Evolutionary conservation across 1,140 invertebrate genomes (phyloP).

Genomic region (Aphelenchoides fujianensis): DNA sequence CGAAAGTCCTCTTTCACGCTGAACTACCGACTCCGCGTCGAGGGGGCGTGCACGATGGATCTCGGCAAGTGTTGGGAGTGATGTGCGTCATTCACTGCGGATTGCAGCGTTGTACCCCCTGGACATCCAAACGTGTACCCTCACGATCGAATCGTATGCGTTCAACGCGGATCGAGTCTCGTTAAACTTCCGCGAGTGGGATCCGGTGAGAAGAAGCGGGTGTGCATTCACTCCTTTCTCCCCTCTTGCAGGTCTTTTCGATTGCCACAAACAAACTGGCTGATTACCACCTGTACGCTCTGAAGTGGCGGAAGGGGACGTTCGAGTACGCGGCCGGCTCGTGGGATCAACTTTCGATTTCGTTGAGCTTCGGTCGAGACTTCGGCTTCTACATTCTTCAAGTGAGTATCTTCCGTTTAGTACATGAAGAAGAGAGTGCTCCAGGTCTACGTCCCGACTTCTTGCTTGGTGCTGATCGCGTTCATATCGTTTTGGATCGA

Average conservation of each 20-base stretch:
- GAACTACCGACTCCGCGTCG: conserved; percentile 53
- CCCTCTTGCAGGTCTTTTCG: conserved; percentile 43
- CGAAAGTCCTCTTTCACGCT: conserved; percentile 30
- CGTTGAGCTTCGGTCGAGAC: conserved; percentile 63
- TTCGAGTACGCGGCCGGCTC: conserved; percentile 53
- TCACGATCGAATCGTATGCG: conserved; percentile 54
- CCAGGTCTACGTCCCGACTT: conserved; percentile 66
- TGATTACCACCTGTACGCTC: conserved; percentile 50
- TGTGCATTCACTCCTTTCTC: not conserved
- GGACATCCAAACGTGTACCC: conserved; percentile 51
- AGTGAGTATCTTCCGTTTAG: too few relatives aligned
- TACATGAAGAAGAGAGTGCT: too few relatives aligned
- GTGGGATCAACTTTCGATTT: conserved; percentile 59
- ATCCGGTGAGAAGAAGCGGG: conserved; percentile 29
- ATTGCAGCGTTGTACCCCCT: conserved; percentile 50
- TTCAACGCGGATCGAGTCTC: conserved; percentile 54
- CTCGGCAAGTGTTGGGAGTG: too few relatives aligned
- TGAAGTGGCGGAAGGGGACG: conserved; percentile 51
- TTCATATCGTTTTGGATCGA: conserved; percentile 67
- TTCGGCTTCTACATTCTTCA: conserved; percentile 65
- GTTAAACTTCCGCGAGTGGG: conserved; percentile 53
- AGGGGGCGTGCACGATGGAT: conserved; percentile 50
- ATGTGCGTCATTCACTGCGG: too few relatives aligned
- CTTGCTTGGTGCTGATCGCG: conserved; percentile 64
- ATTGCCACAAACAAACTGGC: conserved; percentile 54